These are phyloP conservation scores for Cephus rjabovi DNA, from an alignment of 2,888 invertebrate genomes.

Conservation along the genomic window DNA sequence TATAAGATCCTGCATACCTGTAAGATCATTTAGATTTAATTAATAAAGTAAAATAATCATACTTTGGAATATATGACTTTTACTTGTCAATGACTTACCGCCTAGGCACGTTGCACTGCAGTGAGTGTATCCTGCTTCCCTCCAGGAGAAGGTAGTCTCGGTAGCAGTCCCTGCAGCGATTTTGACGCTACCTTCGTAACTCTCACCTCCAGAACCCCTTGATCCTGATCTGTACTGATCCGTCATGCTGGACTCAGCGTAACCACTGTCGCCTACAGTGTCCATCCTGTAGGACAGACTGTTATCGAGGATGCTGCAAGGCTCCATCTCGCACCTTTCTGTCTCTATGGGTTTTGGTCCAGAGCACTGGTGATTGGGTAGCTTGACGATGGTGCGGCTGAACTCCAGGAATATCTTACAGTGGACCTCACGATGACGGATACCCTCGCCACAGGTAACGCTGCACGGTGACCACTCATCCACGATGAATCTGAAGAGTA, in stretches of 20 bases:
- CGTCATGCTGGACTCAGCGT: conserved; percentile 60
- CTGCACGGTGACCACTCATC: conserved; percentile 95
- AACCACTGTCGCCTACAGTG: conserved; percentile 63
- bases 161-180: conserved; percentile 78
- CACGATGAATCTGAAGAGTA: conserved; percentile 81
- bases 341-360: conserved; percentile 86
- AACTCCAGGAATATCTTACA: conserved; percentile 96
- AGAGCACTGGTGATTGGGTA: conserved; percentile 89
- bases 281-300: conserved; percentile 62
- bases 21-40: conserved; percentile 15
- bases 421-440: conserved; percentile 86
- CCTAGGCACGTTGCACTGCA: conserved; percentile 96
- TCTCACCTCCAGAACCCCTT: conserved; percentile 38
- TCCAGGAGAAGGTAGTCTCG: conserved; percentile 89
- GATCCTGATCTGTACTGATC: conserved; percentile 59
- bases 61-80: background rate
- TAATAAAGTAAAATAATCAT: background rate
- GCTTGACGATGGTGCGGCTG: conserved; percentile 86
- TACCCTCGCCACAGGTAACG: conserved; percentile 90
- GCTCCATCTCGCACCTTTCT: conserved; percentile 84
- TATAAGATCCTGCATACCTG: conserved; percentile 81
- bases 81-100: conserved; percentile 68
- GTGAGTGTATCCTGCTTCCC: conserved; percentile 88
- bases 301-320: conserved; percentile 70
- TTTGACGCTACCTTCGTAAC: conserved; percentile 61